Conservation (phyloP, 1,140 invertebrate species). For the Pachypsylla venusta region DNA sequence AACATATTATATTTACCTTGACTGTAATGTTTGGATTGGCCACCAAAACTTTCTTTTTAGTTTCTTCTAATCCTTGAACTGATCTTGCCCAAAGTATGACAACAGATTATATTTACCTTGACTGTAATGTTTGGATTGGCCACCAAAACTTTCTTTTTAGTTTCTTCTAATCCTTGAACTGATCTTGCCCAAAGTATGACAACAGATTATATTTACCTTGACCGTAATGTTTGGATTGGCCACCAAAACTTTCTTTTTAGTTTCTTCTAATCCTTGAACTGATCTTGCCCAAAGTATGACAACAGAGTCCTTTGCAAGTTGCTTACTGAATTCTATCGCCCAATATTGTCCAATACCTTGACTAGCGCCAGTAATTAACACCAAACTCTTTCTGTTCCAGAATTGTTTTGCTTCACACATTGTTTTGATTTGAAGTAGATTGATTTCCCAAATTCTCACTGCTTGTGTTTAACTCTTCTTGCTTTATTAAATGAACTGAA, state of each 20-base stretch:
- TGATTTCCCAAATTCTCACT: background rate
- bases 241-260: slow-evolving; percentile 38
- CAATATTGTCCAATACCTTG: slow-evolving; percentile 71
- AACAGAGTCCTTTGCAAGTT: slow-evolving; percentile 44
- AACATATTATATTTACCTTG: no score
- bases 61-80: slow-evolving; percentile 42
- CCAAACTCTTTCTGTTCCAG: slow-evolving; percentile 36
- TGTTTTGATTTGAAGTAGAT: background rate
- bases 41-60: slow-evolving; percentile 38
- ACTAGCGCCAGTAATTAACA: slow-evolving; percentile 69
- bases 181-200: slow-evolving; percentile 64
- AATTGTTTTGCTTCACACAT: slow-evolving; percentile 13
- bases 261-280: slow-evolving; percentile 42
- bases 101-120: slow-evolving; percentile 38
- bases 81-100: slow-evolving; percentile 64
- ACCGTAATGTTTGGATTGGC: slow-evolving; percentile 28
- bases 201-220: slow-evolving; percentile 37
- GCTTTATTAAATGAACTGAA: background rate
- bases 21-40: slow-evolving; percentile 28
- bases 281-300: slow-evolving; percentile 64
- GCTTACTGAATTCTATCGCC: slow-evolving; percentile 47
- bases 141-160: slow-evolving; percentile 38
- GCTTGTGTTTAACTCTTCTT: background rate
- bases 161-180: slow-evolving; percentile 42
- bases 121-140: slow-evolving; percentile 28